These are phyloP conservation scores for Smutsia temminckii DNA, from an alignment of 2,797 vertebrate genomes.

Conservation along the genomic window DNA sequence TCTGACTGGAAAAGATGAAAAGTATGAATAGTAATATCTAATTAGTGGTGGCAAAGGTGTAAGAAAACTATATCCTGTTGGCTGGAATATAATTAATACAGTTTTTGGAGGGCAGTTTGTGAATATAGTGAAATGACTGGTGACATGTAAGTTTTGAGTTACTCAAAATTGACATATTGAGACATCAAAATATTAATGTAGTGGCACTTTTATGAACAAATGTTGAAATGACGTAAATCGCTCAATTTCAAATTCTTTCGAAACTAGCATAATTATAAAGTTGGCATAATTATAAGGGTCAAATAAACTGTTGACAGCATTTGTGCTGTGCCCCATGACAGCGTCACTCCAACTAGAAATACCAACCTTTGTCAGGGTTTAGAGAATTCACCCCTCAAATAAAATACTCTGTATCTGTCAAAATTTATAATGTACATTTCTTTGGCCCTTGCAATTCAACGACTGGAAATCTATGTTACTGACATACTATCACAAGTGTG, in stretches of 20 bases:
- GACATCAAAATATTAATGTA: conserved; percentile 35
- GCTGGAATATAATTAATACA: background rate
- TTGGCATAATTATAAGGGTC: background rate
- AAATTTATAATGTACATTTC: background rate
- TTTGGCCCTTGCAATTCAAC: background rate
- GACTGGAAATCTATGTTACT: background rate
- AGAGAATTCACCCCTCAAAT: background rate
- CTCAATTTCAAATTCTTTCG: background rate
- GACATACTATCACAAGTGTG: background rate
- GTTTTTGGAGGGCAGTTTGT: background rate
- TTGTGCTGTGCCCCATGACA: too few relatives aligned
- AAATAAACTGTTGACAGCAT: background rate
- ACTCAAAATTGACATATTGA: background rate
- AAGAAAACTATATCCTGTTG: background rate
- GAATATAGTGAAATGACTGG: background rate
- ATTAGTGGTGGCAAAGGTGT: background rate
- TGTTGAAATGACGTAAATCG: background rate
- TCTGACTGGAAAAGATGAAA: background rate
- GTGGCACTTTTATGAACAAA: background rate
- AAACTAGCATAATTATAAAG: background rate
- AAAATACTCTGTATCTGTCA: background rate
- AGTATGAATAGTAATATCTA: background rate
- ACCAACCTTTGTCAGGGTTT: background rate
- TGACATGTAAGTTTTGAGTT: background rate
- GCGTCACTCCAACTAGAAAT: background rate